Conservation (phyloP, 2,797 vertebrate genomes). For the Alfaro cultratus region DNA sequence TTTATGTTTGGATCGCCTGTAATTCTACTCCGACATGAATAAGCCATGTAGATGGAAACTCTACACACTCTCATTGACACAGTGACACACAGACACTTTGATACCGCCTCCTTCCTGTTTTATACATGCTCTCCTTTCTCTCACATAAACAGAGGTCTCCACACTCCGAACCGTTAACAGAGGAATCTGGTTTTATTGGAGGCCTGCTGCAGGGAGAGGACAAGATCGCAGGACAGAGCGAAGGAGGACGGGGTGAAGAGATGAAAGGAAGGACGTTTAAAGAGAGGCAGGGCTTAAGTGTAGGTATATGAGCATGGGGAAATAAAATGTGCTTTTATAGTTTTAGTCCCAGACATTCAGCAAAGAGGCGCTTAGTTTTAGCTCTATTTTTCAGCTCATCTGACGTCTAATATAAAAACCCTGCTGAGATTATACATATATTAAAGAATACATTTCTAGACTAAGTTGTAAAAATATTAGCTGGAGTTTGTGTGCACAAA, state of each 20-base stretch:
- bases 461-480: not conserved
- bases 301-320: not conserved
- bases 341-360: not conserved
- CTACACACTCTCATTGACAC: conserved; percentile 28
- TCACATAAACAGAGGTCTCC: not conserved
- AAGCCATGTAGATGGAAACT: conserved; percentile 60
- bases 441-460: not conserved
- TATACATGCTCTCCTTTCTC: not conserved
- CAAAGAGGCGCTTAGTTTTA: not conserved
- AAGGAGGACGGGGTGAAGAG: not conserved
- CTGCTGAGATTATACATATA: not conserved
- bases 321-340: conserved; percentile 1
- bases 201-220: conserved; percentile 13
- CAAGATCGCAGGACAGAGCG: not conserved
- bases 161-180: conserved; percentile 13
- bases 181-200: conserved; percentile 27
- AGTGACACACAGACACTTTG: conserved; percentile 11
- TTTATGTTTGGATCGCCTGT: conserved; percentile 36
- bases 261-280: conserved; percentile 2
- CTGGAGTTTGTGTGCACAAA: not conserved
- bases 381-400: not conserved
- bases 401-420: not conserved
- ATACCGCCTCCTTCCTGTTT: conserved; percentile 1
- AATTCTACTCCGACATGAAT: conserved; percentile 63
- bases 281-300: conserved; percentile 27